These are phyloP conservation scores for Mobula birostris DNA, from an alignment of 2,113 vertebrate species.

Conservation along the genomic window DNA sequence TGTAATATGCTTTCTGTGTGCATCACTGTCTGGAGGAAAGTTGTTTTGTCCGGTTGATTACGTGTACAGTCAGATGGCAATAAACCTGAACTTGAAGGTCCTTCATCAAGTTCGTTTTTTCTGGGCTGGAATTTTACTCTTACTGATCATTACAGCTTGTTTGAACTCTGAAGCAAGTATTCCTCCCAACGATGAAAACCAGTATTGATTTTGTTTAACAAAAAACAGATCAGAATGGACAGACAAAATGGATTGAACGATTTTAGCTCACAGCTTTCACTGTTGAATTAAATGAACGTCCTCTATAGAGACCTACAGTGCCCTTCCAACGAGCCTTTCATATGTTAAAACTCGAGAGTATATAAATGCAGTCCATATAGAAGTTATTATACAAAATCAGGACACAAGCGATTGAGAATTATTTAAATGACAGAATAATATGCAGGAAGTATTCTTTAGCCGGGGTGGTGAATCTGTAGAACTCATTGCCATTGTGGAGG, in stretches of 20 bases:
- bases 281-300: not conserved
- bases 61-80: no score
- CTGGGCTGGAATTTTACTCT: constrained; percentile 7
- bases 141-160: constrained; percentile 19
- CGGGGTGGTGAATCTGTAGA: no score
- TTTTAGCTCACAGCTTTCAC: not conserved
- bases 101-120: constrained; percentile 25
- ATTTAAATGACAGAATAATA: no score
- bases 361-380: no score
- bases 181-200: not conserved
- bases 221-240: not conserved
- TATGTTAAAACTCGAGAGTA: not conserved
- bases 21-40: no score
- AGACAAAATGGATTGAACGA: not conserved
- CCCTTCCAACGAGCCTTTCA: not conserved
- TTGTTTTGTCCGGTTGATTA: no score
- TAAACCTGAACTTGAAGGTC: not conserved
- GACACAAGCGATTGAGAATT: no score
- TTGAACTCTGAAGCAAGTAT: not conserved
- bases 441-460: no score
- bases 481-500: no score
- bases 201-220: constrained; percentile 33
- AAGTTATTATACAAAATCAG: no score
- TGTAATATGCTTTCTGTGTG: no score
- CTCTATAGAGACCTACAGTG: not conserved